These are phyloP conservation scores for Cisticola juncidis DNA, from an alignment of 2,113 vertebrate genomes.

Conservation along the genomic window DNA sequence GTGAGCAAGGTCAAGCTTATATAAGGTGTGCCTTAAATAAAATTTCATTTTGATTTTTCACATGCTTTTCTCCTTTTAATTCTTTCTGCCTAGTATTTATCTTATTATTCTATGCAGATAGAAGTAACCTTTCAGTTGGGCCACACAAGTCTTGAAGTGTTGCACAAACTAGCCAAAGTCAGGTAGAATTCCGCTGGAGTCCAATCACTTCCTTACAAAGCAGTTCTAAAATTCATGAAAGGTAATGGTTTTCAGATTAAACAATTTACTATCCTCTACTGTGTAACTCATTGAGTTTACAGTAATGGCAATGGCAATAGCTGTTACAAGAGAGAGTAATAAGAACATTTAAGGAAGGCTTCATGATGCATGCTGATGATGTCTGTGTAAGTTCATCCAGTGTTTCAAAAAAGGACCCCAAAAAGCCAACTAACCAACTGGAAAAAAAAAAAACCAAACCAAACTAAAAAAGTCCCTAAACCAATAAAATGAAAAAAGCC, in stretches of 20 bases:
- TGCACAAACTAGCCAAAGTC: background rate
- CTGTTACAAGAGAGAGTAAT: background rate
- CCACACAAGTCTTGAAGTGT: background rate
- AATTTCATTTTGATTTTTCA: conserved; percentile 32
- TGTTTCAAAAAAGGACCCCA: background rate
- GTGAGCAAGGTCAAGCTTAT: background rate
- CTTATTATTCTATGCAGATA: background rate
- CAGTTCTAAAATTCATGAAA: background rate
- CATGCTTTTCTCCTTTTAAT: background rate
- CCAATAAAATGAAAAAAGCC: background rate
- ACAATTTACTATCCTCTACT: background rate
- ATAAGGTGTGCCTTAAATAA: background rate
- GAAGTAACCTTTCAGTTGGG: background rate
- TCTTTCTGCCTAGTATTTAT: background rate
- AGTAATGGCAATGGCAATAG: background rate
- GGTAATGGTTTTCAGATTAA: background rate
- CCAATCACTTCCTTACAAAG: background rate
- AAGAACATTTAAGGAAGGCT: background rate
- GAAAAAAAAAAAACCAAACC: background rate
- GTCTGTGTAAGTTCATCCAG: background rate
- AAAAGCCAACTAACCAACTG: background rate
- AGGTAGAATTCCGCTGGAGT: background rate
- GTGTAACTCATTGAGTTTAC: background rate
- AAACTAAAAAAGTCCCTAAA: background rate
- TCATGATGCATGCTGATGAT: background rate